Conservation (phyloP, 2,888 invertebrate genomes). For the Tethea ocularis region DNA sequence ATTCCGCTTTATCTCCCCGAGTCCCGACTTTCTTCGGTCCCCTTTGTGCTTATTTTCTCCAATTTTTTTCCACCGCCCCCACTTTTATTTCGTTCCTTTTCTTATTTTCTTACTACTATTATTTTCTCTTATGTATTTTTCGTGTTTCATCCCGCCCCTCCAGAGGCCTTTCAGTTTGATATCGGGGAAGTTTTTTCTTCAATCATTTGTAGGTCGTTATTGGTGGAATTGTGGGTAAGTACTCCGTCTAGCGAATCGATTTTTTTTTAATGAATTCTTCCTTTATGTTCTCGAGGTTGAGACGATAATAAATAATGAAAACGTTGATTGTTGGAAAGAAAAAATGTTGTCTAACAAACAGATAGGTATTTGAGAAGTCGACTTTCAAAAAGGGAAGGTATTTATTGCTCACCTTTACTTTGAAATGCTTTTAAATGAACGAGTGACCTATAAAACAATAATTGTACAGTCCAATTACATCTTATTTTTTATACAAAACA, state of each 20-base stretch:
- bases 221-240: slow-evolving; percentile 76
- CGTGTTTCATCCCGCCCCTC: slow-evolving; percentile 71
- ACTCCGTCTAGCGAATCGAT: slow-evolving; percentile 60
- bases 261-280: slow-evolving; percentile 77
- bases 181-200: slow-evolving; percentile 65
- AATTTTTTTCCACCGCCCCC: slow-evolving; percentile 75
- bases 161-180: slow-evolving; percentile 40
- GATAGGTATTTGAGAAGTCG: background rate
- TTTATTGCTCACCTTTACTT: background rate
- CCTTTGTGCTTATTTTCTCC: slow-evolving; percentile 82
- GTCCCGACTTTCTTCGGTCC: slow-evolving; percentile 74
- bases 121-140: slow-evolving; percentile 81
- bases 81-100: slow-evolving; percentile 76
- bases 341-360: slow-evolving; percentile 2
- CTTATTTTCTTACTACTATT: slow-evolving; percentile 78
- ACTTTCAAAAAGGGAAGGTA: background rate
- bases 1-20: slow-evolving; percentile 81
- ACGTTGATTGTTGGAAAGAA: slow-evolving; percentile 17
- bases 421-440: background rate
- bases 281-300: slow-evolving; percentile 57
- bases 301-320: slow-evolving; percentile 66
- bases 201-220: slow-evolving; percentile 78
- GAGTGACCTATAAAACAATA: background rate
- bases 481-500: no score
- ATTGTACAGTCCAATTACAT: no score